Base-by-base conservation (phyloP, 37 sponge, comb jelly and placozoan genomes). In the Halichondria panicea region DNA sequence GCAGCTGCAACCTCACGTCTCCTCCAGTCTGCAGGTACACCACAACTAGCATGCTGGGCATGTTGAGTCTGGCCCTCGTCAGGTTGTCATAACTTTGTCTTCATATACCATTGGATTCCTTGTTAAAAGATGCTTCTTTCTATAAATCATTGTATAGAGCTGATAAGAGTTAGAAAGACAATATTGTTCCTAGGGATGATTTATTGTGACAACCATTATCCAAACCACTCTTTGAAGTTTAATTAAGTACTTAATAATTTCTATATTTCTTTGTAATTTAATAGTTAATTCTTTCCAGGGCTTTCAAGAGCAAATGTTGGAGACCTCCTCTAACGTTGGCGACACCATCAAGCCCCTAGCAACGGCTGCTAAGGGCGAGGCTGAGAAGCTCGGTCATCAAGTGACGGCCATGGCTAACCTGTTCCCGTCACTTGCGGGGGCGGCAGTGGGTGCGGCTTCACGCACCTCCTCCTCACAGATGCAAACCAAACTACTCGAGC, bases 351-450 rank as follows among this genome's bases (percentile, higher is more conserved):
- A 77, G 15, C 93, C 95, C 18, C 63, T 97, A 33, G 38, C 81
- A 6, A 75, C 75, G 4, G 90, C 98, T 36, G 95, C 98, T 31
- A 92, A 94, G 73, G 84, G 90, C 13, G 95, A 97, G 57, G 90
- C 98, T 1, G 98, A 97, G 87, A 97, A 92, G 53, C 91, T 97
- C 1, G 98, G 95, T 27, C 98, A 97, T 82, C 71, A 79, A 31
- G 96, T 96, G 38, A 80, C 81, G 8, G 80, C 90, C 38, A 72
- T 96, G 66, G 73, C 86, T 27, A 92, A 88, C 66, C 71, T 83
- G 61, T 90, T 97, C 76, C 87, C 88, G 4, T 64, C 72, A 1
- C 70, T 97, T 19, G 80, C 93, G 2, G 78, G 74, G 22, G 88
- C 93, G 12, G 92, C 95, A 58, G 86, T 97, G 69, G 98, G 98